phyloP scores from a whole-genome alignment of 2,113 vertebrate genomes.

The Macquaria australasica region DNA sequence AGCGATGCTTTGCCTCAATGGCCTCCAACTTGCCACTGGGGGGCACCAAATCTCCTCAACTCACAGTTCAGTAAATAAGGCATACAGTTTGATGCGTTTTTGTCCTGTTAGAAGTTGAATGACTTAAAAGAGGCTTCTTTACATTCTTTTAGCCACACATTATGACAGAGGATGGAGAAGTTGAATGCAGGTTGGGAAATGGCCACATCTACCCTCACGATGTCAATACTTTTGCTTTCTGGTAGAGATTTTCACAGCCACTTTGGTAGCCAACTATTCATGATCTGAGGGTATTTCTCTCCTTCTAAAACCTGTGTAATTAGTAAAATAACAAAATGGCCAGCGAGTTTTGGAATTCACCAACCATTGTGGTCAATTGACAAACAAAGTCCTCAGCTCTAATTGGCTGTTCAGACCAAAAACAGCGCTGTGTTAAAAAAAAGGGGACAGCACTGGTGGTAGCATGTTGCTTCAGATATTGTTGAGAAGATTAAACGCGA shows the following conservation, averaged over 20 bases:
- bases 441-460: neutral
- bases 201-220: neutral
- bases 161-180: neutral
- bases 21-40: neutral
- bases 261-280: neutral
- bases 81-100: neutral
- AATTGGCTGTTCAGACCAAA: neutral
- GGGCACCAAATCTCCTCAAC: slow-evolving; percentile 19
- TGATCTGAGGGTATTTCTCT: neutral
- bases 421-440: neutral
- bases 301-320: neutral
- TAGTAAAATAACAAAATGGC: neutral
- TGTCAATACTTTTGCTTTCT: neutral
- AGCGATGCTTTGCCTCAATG: neutral
- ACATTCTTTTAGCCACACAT: neutral
- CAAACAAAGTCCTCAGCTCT: neutral
- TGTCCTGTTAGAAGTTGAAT: neutral
- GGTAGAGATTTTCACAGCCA: neutral
- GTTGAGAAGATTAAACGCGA: neutral
- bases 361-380: neutral
- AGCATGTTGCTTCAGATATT: neutral
- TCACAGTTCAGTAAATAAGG: neutral
- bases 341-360: neutral
- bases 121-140: neutral
- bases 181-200: neutral